Evolutionary conservation across 2,888 invertebrate species (phyloP).

Genomic region (Fabriciana adippe): DNA sequence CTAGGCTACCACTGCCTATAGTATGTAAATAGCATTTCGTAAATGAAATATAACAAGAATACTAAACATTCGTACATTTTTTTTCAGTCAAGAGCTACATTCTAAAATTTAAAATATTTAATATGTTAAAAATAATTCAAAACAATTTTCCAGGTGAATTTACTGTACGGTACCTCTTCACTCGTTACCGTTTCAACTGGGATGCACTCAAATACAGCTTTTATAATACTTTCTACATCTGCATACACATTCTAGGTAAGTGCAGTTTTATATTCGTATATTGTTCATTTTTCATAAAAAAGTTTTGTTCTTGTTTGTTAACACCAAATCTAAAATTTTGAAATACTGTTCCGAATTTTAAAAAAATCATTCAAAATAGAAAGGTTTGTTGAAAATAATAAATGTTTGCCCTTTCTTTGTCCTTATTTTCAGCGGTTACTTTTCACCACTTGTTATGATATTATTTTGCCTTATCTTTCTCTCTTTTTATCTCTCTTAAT

Average conservation of each 20-base stretch:
- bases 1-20: too few species aligned
- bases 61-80: too few species aligned
- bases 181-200: conserved; percentile 76
- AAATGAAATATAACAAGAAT: too few species aligned
- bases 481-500: too few species aligned
- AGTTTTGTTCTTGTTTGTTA: conserved; percentile 7
- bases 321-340: conserved; percentile 6
- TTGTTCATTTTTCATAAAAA: conserved; percentile 27
- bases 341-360: conserved; percentile 5
- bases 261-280: conserved; percentile 36
- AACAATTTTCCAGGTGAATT: conserved; percentile 65
- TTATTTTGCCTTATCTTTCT: too few species aligned
- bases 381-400: too few species aligned
- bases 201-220: conserved; percentile 74
- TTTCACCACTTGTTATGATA: too few species aligned
- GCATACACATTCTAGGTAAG: conserved; percentile 67
- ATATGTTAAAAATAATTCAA: conserved; percentile 14
- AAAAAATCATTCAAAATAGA: not conserved
- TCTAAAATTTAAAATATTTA: too few species aligned
- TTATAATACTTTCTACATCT: conserved; percentile 68
- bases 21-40: too few species aligned
- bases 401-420: too few species aligned
- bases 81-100: too few species aligned
- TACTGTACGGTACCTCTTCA: conserved; percentile 71
- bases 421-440: too few species aligned